Base-by-base conservation (phyloP, 1,140 invertebrate species). In the Nasonia vitripennis region DNA sequence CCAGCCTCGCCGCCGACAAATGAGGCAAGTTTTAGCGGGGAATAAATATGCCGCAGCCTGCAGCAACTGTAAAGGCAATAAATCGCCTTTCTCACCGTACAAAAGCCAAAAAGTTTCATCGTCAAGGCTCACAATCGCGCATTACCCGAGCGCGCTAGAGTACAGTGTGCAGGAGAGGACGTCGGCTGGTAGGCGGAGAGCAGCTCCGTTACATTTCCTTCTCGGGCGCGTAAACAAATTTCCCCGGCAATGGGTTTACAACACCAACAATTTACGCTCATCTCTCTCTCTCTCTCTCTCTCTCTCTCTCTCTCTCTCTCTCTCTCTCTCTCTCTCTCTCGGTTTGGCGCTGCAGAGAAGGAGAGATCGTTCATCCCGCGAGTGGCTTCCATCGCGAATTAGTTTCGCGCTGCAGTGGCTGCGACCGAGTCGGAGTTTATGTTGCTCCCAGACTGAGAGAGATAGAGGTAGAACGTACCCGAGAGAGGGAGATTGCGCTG, bases 101-200 rank as follows among this genome's bases (percentile, higher is more conserved):
- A 70, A 68, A 68, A 78, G 75, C 83, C 77, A 84, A 84, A 84
- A 85, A 85, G 78, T 85, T 81, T 80, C 67, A 67, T 73, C 79
- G n/a, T 74, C 74, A 51, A n/a, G 71, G 9, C 68, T 45, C 55
- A 23, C 2, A 34, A 34, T 67, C 20, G 48, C 14, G 78, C 55
- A 27, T 45, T 10, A 23, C 75, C 20, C 20, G 31, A 41, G 75
- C 7, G 6, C 55, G 17, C 20, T 62, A 55, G 1, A 20, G 51
- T 62, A 11, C 68, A 71, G 11, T 75, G 12, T 75, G 41, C 71
- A 31, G 2, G 23, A 14, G 10, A 31, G 10, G 68, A 71, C 27
- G 31, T 71, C 27, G 68, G 2, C 27, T 20, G 31, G 23, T n/a
- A 34, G 78, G 51, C 78, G 79, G 31, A 51, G 23, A 27, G 23